These are phyloP conservation scores for Oplegnathus fasciatus DNA, from an alignment of 2,113 vertebrate genomes.

Conservation along the genomic window DNA sequence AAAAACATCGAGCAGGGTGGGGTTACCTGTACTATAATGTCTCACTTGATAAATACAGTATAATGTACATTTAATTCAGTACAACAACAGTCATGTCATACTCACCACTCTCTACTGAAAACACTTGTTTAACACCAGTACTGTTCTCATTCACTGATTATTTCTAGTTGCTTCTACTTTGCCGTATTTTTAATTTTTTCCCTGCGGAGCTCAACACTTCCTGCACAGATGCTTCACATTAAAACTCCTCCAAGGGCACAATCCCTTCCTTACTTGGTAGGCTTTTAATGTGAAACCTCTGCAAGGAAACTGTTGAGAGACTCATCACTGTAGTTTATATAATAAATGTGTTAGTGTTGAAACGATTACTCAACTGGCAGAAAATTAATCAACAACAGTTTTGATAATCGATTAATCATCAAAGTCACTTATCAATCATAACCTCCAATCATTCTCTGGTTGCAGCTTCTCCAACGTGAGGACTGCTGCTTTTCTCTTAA, in stretches of 20 bases:
- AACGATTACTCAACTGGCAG: neutral
- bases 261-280: neutral
- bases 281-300: neutral
- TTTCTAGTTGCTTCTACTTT: neutral
- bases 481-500: neutral
- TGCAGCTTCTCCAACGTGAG: neutral
- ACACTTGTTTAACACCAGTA: no score
- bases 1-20: neutral
- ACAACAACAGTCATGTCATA: neutral
- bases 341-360: neutral
- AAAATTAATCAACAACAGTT: neutral
- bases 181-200: neutral
- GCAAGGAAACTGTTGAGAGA: no score
- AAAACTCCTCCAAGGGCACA: conserved; percentile 16
- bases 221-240: neutral
- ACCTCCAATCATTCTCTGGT: neutral
- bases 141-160: neutral
- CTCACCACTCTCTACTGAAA: neutral
- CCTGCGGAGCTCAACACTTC: neutral
- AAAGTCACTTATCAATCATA: neutral
- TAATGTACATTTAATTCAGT: neutral
- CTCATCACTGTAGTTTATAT: no score
- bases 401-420: neutral
- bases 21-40: neutral
- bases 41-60: neutral